Conservation (phyloP, 2,888 invertebrate genomes). For the Hemicrepidius hirtus region DNA sequence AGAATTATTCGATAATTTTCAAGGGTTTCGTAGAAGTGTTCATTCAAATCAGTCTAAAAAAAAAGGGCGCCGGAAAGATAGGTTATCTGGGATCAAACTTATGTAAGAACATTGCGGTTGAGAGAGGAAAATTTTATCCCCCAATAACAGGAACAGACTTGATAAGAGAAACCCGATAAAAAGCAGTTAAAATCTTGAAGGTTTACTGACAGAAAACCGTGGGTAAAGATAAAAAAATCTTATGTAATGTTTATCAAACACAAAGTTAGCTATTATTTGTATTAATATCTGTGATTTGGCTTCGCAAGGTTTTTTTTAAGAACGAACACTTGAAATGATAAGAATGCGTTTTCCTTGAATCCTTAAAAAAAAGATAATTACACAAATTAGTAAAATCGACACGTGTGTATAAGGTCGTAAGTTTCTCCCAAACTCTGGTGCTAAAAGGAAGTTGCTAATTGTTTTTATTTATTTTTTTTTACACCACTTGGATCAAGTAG, state of each 20-base stretch:
- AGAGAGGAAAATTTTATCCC: constrained; percentile 17
- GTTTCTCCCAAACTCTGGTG: background rate
- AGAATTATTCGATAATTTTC: background rate
- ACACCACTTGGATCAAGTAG: constrained; percentile 13
- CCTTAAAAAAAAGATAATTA: background rate
- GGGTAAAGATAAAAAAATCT: constrained; percentile 16
- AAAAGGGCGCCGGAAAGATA: constrained; percentile 18
- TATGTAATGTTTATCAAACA: constrained; percentile 24
- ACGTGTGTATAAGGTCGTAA: background rate
- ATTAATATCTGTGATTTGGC: constrained; percentile 12
- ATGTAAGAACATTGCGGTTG: background rate
- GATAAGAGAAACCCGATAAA: constrained; percentile 15
- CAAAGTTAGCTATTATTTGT: constrained; percentile 8
- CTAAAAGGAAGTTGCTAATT: constrained; percentile 23
- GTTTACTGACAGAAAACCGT: constrained; percentile 9
- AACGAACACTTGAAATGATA: constrained; percentile 22
- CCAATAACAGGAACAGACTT: constrained; percentile 9
- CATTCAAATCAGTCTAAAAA: background rate
- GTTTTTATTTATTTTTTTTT: constrained; percentile 12
- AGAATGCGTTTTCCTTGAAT: background rate
- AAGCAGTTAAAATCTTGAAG: constrained; percentile 20
- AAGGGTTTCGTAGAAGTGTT: background rate
- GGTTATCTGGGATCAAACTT: background rate
- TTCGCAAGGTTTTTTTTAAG: constrained; percentile 19
- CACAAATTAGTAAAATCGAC: background rate